A percentile compares a stretch with the other conserved stretches of the same genome.
Evolutionary conservation across 2,113 vertebrate species (phyloP).

Genomic region (Buteo buteo): DNA sequence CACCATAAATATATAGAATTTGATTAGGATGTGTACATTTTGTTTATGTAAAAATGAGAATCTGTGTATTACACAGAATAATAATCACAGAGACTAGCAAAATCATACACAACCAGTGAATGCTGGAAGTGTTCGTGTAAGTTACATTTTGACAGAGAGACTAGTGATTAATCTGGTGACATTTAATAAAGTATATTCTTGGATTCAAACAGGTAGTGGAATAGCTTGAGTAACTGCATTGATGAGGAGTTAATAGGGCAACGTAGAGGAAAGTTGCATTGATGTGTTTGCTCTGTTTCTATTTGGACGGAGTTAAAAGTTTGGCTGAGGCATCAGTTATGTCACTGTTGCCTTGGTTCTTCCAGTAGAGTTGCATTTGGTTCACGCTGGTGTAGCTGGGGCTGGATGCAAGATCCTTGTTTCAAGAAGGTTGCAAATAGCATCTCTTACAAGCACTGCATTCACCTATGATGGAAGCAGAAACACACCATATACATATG

Average conservation of each 20-base stretch:
- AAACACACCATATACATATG: background rate
- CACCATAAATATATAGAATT: background rate
- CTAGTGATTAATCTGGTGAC: background rate
- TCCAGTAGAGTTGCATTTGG: background rate
- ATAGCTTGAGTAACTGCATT: background rate
- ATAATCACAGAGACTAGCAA: background rate
- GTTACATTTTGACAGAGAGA: background rate
- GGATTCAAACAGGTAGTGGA: background rate
- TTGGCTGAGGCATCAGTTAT: background rate
- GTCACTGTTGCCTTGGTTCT: background rate
- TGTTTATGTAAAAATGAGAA: background rate
- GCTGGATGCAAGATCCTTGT: background rate
- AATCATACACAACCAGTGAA: background rate
- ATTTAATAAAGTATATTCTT: background rate
- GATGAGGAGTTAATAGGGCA: background rate
- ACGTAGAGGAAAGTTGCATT: background rate
- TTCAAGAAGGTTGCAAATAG: background rate
- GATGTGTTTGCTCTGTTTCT: background rate
- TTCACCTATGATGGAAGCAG: background rate
- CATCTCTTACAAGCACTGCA: background rate
- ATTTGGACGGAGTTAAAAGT: background rate
- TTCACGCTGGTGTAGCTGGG: background rate
- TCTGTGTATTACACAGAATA: background rate
- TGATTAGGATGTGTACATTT: background rate
- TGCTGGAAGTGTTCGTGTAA: background rate